A percentile compares a stretch with the other conserved stretches of the same genome.
phyloP scores from a whole-genome alignment of 2,797 vertebrate species.

The Sebastiscus albofasciatus region DNA sequence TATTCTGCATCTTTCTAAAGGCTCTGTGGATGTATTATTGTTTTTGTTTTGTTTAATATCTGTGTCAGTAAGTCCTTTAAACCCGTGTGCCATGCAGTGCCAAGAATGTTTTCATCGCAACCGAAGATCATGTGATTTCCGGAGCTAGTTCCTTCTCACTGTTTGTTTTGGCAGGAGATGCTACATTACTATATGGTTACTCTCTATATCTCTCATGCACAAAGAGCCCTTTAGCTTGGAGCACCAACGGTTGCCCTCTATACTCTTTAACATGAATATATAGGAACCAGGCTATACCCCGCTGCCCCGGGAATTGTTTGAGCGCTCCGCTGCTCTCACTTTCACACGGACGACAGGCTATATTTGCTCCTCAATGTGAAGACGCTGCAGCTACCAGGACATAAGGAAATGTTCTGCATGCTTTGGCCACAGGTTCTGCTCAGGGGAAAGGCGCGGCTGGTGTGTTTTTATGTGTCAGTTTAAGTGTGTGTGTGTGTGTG shows the following conservation, averaged over 20 bases:
- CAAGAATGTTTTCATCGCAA: background rate
- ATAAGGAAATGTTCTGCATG: conserved; percentile 77
- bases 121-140: background rate
- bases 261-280: background rate
- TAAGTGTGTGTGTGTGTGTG: background rate
- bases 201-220: background rate
- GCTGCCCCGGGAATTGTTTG: conserved; percentile 1
- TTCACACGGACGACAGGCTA: conserved; percentile 64
- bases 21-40: too few relatives aligned
- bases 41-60: too few relatives aligned
- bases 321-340: conserved; percentile 47
- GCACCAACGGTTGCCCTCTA: background rate
- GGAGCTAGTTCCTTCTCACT: background rate
- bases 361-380: conserved; percentile 68
- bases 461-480: conserved; percentile 10
- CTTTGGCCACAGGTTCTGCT: conserved; percentile 71
- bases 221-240: background rate
- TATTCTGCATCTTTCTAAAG: too few relatives aligned
- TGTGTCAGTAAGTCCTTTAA: background rate
- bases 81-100: background rate
- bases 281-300: background rate
- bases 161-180: background rate
- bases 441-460: conserved; percentile 46
- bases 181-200: background rate
- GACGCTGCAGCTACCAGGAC: conserved; percentile 63